Base-by-base conservation (phyloP, 1,140 invertebrate genomes). In the Elymnias hypermnestra region DNA sequence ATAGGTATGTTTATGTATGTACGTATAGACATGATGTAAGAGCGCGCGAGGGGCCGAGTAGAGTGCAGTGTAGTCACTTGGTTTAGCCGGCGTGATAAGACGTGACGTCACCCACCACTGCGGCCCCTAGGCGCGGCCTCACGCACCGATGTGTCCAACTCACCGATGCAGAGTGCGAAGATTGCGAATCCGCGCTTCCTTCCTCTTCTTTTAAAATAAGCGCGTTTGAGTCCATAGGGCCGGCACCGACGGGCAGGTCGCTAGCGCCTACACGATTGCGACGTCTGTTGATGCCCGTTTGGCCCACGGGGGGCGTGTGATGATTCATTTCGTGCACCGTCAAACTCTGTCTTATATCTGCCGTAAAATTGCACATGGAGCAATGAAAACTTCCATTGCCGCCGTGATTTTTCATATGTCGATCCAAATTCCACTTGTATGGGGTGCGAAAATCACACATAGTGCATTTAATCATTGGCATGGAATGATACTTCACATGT, bases 401-500 rank as follows among this genome's bases (percentile, higher is more conserved):
- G 26, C 91, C 93, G 72, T 98, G 97, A 72, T 97, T 97, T 75
- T 94, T 93, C 83, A 94, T 94, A 71, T 98, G 96, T 8, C 96
- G 89, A 69, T 98, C 96, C 73, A 97, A 89, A 83, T 97, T 97
- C 92, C 94, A 96, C 78, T 95, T 95, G 86, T 96, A 95, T 5
- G 96, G 94, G 5, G 96, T 97, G 38, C 93, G 91, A 75, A 98
- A 98, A 64, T 96, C 94, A 84, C 97, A 98, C 66, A 94, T 92
- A 29, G 92, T 92, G 83, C 97, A 98, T 74, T 97, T 96, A 53
- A 96, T 95, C 91, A 95, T 95, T 38, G 94, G 94, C 92, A 96
- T 94, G 23, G 94, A 94, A 79, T 97, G 94, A 68, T 97, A 96
- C 66, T 96, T 97, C n/a, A 96, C 93, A 70, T 98, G 96, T 74